Evolutionary conservation across 2,797 vertebrate genomes (phyloP).

Genomic region (Onychomys arenicola): DNA sequence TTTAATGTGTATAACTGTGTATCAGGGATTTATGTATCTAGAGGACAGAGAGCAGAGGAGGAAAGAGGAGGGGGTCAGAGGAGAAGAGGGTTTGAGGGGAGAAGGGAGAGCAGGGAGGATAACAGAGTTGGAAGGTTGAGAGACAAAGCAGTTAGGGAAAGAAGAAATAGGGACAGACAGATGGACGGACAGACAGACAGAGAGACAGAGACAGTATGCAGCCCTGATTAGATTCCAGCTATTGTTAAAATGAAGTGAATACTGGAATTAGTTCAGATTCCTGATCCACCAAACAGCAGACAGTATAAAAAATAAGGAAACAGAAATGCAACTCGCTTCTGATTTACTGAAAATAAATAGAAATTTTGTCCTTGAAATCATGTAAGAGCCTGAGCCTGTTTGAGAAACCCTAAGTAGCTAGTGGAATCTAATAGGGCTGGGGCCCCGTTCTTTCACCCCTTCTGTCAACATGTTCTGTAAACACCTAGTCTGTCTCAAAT

Average conservation of each 20-base stretch:
- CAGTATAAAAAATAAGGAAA: slow-evolving; percentile 27
- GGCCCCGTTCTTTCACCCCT: not conserved
- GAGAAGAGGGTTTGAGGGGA: not conserved
- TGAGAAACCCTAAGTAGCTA: not conserved
- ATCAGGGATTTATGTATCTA: not conserved
- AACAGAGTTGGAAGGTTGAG: not conserved
- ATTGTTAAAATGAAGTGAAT: slow-evolving; percentile 61
- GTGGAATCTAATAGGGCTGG: not conserved
- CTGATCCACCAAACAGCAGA: slow-evolving; percentile 35
- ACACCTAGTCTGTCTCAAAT: not conserved
- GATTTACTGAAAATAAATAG: slow-evolving; percentile 73
- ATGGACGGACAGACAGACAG: not conserved
- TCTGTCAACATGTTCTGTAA: not conserved
- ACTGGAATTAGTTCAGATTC: slow-evolving; percentile 57
- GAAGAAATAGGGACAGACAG: not conserved
- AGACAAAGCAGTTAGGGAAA: not conserved
- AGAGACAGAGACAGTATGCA: not conserved
- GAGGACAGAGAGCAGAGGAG: too few relatives aligned
- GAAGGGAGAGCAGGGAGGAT: not conserved
- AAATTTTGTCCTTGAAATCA: slow-evolving; percentile 80
- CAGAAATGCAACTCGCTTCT: slow-evolving; percentile 47
- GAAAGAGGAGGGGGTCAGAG: too few relatives aligned
- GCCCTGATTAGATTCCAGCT: slow-evolving; percentile 56
- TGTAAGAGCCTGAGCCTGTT: not conserved
- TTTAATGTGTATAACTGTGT: not conserved